Evolutionary conservation across 2,797 vertebrate genomes (phyloP).

Genomic region (Trachops cirrhosus): DNA sequence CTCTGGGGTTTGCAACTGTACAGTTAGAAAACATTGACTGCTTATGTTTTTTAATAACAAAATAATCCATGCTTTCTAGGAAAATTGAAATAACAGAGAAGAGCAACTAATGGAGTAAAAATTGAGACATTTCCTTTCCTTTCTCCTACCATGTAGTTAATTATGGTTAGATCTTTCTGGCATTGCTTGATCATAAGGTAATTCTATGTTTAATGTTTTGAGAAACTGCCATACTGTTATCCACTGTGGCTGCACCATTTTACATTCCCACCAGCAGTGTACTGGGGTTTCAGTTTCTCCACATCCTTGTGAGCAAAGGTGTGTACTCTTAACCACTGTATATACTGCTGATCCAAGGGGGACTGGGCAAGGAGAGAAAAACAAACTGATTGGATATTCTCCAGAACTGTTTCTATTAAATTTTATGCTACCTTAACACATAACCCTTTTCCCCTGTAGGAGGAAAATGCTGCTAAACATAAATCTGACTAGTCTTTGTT

Average conservation of each 20-base stretch:
- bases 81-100: neutral
- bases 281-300: neutral
- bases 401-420: neutral
- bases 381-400: neutral
- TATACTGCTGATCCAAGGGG: neutral
- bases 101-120: neutral
- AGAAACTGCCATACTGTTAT: neutral
- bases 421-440: neutral
- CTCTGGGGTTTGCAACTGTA: neutral
- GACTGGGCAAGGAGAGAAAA: neutral
- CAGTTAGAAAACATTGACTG: neutral
- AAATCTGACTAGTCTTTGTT: neutral
- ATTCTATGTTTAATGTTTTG: neutral
- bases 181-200: neutral
- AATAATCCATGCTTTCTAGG: neutral
- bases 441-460: neutral
- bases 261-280: neutral
- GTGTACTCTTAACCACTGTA: neutral
- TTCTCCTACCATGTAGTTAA: neutral
- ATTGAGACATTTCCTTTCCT: neutral
- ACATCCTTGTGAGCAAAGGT: neutral
- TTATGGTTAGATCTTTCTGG: neutral
- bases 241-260: neutral
- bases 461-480: neutral
- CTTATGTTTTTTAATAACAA: neutral